Base-by-base conservation (phyloP, 2,888 invertebrate species). In the Cancer borealis region DNA sequence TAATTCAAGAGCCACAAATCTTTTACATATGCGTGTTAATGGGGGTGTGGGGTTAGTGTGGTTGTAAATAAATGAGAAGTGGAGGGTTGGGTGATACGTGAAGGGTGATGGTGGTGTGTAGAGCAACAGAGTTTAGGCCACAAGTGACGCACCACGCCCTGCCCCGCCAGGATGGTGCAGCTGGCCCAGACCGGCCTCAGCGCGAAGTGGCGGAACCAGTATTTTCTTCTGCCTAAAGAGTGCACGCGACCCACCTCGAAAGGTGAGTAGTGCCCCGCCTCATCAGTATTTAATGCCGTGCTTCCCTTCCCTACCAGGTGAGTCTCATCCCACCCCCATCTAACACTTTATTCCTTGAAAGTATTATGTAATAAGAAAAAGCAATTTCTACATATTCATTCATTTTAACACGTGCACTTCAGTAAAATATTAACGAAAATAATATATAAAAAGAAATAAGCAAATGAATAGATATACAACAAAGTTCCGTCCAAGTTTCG, bases 191-290 rank as follows among this genome's bases (percentile, higher is more conserved):
- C 60, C n/a, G 95, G 95, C 17, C 26, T 95, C 21, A 91, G 89
- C 49, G 60, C 47, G n/a, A 92, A 92, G 88, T 95, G 95, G 95
- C 45, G 46, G 79, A n/a, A 79, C 30, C 66, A 92, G 39, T 93
- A 92, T 60, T 95, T 93, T 88, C 95, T 93, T 12, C 88, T 89
- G 49, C 92, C 92, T n/a, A 95, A 93, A 88, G 92, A 92, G 87
- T 95, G 95, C 54, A 93, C 91, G 30, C 21, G 47, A 17, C 92
- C 92, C 14, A 47, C 46, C 26, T 21, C 84, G 10, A 60, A 90
- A 60, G 60, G 90, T 60, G 54, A 90, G 39, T 84, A 84, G 14
- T n/a, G 26, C n/a, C 26, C 73, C 10, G 0, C 73, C 30, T 5
- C 10, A 49, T 6, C 39, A 39, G 39, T 39, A 39, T 1, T 39